Evolutionary conservation across 2,797 vertebrate genomes (phyloP).

Genomic region (Spheniscus humboldti): DNA sequence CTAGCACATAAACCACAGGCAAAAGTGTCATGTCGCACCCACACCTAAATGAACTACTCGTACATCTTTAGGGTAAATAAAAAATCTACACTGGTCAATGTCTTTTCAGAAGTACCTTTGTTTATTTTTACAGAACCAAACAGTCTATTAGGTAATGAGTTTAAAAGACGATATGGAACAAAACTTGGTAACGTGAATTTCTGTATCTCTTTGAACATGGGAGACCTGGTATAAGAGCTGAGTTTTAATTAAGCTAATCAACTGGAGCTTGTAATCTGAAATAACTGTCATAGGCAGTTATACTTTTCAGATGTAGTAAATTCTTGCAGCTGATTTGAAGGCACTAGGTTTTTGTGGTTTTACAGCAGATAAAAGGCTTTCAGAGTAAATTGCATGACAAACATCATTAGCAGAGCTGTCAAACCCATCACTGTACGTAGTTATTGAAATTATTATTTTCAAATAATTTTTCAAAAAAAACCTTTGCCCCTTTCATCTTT

Average conservation of each 20-base stretch:
- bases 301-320: background rate
- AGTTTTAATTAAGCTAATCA: background rate
- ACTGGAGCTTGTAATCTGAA: background rate
- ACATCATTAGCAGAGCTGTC: background rate
- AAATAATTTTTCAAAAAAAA: background rate
- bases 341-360: background rate
- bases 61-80: background rate
- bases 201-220: background rate
- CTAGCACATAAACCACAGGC: constrained; percentile 73
- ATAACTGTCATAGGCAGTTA: background rate
- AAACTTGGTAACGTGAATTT: background rate
- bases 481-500: background rate
- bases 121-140: background rate
- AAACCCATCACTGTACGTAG: background rate
- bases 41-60: constrained; percentile 9
- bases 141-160: background rate
- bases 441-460: background rate
- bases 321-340: background rate
- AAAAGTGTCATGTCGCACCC: constrained; percentile 65
- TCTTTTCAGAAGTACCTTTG: background rate
- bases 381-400: background rate
- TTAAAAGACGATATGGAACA: background rate
- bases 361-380: background rate
- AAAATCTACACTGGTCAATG: background rate
- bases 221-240: background rate